Evolutionary conservation across 2,113 vertebrate species (phyloP).

Genomic region (Athene noctua): DNA sequence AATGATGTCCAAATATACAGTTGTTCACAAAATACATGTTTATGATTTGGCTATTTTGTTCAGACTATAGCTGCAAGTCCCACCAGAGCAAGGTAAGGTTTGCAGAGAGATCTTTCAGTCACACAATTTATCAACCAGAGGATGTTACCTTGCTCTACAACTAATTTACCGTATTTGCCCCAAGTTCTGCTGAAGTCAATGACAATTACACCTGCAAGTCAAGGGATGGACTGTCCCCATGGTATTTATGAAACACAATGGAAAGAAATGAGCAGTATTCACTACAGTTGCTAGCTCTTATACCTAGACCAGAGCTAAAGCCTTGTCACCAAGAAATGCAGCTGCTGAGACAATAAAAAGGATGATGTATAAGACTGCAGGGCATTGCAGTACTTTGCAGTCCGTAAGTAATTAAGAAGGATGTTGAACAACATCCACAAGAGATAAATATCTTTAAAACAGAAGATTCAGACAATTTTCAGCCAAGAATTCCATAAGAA

Average conservation of each 20-base stretch:
- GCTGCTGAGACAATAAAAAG: background rate
- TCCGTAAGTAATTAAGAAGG: background rate
- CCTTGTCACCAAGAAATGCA: background rate
- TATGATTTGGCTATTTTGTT: background rate
- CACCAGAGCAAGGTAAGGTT: background rate
- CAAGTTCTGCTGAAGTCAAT: background rate
- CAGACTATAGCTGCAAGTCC: background rate
- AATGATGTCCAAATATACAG: background rate
- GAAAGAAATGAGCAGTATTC: background rate
- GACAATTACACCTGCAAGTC: background rate
- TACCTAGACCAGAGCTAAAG: background rate
- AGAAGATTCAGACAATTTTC: background rate
- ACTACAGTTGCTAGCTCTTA: background rate
- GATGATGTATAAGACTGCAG: background rate
- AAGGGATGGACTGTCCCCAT: background rate
- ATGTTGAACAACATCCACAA: background rate
- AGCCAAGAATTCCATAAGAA: background rate
- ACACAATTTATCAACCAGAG: background rate
- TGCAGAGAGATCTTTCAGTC: background rate
- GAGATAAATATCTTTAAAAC: conserved; percentile 10
- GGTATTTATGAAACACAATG: background rate
- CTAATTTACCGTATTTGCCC: background rate
- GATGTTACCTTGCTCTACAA: background rate
- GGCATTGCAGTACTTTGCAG: background rate
- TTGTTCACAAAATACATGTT: background rate